Conservation (phyloP, 37 sponge, comb jelly and placozoan species). For the Mnemiopsis leidyi region DNA sequence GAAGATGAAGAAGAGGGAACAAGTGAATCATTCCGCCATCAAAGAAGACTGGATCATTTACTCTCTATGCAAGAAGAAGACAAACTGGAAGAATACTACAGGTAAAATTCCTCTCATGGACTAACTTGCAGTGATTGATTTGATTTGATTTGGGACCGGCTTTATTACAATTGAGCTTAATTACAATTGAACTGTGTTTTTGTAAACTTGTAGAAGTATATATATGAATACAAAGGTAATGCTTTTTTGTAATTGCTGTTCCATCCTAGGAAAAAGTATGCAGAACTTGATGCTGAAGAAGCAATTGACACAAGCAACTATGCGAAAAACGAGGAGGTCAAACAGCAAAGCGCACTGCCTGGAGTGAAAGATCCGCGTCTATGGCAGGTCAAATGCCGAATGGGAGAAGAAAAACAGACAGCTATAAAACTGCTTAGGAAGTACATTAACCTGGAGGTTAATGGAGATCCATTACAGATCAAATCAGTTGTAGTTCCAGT, state of each 20-base stretch:
- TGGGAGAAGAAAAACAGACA: constrained; percentile 91
- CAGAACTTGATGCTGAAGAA: constrained; percentile 68
- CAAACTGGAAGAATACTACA: constrained; percentile 76
- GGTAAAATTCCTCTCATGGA: too few species aligned
- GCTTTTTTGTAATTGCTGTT: not conserved
- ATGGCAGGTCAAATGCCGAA: constrained; percentile 93
- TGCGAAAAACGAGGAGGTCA: constrained; percentile 76
- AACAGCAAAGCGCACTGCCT: constrained; percentile 90
- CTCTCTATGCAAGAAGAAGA: constrained; percentile 74
- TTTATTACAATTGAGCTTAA: too few species aligned
- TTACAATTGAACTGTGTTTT: not conserved
- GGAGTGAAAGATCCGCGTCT: constrained; percentile 96
- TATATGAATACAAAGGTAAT: not conserved
- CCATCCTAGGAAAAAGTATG: constrained; percentile 74
- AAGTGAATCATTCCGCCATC: constrained; percentile 41
- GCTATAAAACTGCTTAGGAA: constrained; percentile 88
- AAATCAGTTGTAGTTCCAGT: constrained; percentile 89
- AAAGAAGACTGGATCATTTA: constrained; percentile 70
- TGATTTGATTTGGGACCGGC: too few species aligned
- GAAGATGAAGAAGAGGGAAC: constrained; percentile 55
- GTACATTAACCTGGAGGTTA: constrained; percentile 77
- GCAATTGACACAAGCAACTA: constrained; percentile 65
- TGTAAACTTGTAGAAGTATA: too few species aligned
- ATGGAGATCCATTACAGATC: constrained; percentile 85
- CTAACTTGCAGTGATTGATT: too few species aligned